Evolutionary conservation across 1,140 invertebrate genomes (phyloP).

Genomic region (Scaptodrosophila lebanonensis): DNA sequence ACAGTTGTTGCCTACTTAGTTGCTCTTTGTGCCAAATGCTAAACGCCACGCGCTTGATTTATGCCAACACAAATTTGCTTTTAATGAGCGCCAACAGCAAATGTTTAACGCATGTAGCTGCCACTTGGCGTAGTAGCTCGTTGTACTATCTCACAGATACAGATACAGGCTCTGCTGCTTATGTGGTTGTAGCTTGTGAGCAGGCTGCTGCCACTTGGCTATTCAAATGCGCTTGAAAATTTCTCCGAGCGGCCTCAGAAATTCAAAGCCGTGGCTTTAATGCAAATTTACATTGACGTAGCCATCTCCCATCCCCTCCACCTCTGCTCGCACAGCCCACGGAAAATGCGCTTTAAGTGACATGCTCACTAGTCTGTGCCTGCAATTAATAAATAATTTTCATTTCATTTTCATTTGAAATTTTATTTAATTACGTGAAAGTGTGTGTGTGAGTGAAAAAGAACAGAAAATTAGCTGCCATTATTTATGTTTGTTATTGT

Average conservation of each 20-base stretch:
- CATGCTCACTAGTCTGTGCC: conserved; percentile 4
- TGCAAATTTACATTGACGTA: conserved; percentile 41
- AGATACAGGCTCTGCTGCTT: too few species aligned
- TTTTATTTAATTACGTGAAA: conserved; percentile 71
- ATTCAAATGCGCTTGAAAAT: conserved; percentile 35
- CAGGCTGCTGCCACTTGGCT: conserved; percentile 40
- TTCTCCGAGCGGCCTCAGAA: neutral
- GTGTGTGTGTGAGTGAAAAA: conserved; percentile 42
- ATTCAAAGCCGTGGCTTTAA: conserved; percentile 29
- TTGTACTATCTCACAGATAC: conserved; percentile 46
- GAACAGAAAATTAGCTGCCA: conserved; percentile 67
- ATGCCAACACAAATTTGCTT: conserved; percentile 62
- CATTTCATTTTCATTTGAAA: conserved; percentile 70
- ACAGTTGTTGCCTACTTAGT: too few species aligned
- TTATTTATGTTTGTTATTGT: conserved; percentile 43
- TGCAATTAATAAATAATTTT: conserved; percentile 67
- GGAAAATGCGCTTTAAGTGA: conserved; percentile 11
- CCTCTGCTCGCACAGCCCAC: neutral
- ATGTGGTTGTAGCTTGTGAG: too few species aligned
- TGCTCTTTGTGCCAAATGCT: too few species aligned
- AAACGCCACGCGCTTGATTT: conserved; percentile 43
- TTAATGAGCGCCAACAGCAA: conserved; percentile 49
- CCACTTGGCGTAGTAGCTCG: conserved; percentile 17
- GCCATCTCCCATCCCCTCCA: conserved; percentile 4
- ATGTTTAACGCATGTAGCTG: conserved; percentile 62